Conservation (phyloP, 2,797 vertebrate genomes). For the Hipposideros larvatus region DNA sequence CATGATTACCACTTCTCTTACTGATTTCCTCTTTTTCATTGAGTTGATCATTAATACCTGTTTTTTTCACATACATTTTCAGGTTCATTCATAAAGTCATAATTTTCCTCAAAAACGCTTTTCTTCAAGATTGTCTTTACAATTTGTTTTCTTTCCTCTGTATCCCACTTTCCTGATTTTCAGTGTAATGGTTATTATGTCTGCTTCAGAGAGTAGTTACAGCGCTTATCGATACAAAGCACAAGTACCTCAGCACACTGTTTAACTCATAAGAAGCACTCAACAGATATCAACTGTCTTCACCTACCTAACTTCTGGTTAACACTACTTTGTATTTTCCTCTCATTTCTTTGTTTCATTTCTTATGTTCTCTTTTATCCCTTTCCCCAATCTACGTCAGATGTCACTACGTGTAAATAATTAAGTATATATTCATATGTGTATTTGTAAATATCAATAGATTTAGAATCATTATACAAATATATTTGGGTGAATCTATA, state of each 20-base stretch:
- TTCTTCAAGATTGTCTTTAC: constrained; percentile 25
- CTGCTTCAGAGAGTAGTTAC: not conserved
- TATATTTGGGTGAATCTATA: not conserved
- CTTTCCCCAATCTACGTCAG: not conserved
- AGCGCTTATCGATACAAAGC: not conserved
- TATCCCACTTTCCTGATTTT: not conserved
- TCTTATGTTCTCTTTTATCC: not conserved
- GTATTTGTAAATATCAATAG: not conserved
- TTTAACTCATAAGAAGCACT: not conserved
- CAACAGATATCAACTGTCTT: not conserved
- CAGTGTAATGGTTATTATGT: not conserved
- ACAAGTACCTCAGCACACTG: not conserved
- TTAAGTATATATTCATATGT: not conserved
- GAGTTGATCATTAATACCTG: not conserved
- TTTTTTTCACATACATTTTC: not conserved
- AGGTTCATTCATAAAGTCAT: not conserved
- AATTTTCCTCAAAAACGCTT: not conserved
- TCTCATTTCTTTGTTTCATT: constrained; percentile 12
- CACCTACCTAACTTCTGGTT: not conserved
- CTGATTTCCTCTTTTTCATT: not conserved
- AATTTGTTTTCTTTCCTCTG: not conserved
- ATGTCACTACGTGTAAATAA: not conserved
- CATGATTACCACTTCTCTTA: not conserved
- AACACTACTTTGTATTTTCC: not conserved
- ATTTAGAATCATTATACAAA: constrained; percentile 22